Conservation (phyloP, 2,113 vertebrate species). For the Sinocyclocheilus grahami region DNA sequence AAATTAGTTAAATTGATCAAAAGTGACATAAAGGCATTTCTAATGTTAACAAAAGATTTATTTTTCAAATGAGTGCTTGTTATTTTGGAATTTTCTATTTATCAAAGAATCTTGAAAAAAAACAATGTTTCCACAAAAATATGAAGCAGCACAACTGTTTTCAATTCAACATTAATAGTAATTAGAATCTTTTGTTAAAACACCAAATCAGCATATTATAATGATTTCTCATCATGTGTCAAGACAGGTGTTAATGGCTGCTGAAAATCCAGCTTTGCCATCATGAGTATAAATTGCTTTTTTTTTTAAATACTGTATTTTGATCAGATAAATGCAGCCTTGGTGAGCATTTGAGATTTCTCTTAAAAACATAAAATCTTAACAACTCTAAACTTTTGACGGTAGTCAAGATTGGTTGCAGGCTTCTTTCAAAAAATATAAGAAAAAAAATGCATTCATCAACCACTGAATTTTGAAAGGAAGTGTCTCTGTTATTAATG, state of each 20-base stretch:
- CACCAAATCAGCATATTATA: neutral
- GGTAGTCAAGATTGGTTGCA: slow-evolving; percentile 52
- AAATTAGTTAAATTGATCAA: neutral
- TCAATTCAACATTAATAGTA: neutral
- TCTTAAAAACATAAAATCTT: neutral
- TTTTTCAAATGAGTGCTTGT: neutral
- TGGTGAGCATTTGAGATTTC: neutral
- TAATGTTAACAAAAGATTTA: neutral
- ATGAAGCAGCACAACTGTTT: neutral
- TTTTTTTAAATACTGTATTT: neutral
- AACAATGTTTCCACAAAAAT: neutral
- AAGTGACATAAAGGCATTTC: neutral
- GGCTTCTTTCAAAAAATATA: neutral
- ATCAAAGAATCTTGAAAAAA: neutral
- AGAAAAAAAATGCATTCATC: neutral
- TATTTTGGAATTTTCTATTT: neutral
- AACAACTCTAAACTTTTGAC: neutral
- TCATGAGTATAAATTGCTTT: neutral
- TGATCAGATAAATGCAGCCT: neutral
- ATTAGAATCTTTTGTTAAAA: neutral
- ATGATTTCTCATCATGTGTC: neutral
- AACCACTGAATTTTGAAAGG: neutral
- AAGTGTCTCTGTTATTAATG: neutral
- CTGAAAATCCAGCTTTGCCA: too few relatives aligned
- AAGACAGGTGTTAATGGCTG: neutral